These are phyloP conservation scores for Sebastes taczanowskii DNA, from an alignment of 2,797 vertebrate species.

Conservation along the genomic window DNA sequence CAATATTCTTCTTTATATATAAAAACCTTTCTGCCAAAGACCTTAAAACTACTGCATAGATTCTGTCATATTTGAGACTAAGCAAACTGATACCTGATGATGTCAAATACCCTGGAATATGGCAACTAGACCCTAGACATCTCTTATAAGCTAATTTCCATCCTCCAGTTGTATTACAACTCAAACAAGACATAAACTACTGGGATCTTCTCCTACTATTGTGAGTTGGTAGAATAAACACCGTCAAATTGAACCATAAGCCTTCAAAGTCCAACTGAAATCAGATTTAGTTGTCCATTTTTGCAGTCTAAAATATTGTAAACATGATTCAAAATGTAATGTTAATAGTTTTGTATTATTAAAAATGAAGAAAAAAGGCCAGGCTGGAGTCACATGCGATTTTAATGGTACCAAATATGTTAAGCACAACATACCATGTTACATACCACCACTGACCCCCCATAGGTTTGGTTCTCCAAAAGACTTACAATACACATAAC, in stretches of 20 bases:
- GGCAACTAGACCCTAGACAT: background rate
- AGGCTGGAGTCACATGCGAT: background rate
- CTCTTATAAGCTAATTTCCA: background rate
- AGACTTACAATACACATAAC: background rate
- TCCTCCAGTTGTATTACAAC: background rate
- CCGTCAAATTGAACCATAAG: background rate
- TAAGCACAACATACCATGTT: background rate
- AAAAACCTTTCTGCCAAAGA: background rate
- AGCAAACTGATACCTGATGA: background rate
- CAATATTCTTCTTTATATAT: background rate
- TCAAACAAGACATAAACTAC: background rate
- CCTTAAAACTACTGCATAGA: background rate
- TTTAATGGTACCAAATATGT: background rate
- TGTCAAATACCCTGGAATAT: background rate
- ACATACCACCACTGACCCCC: background rate
- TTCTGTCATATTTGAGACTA: background rate
- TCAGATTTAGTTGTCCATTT: background rate
- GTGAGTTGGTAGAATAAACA: background rate
- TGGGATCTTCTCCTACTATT: background rate
- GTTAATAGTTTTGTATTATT: background rate
- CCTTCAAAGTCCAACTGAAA: background rate
- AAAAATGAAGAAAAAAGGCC: background rate
- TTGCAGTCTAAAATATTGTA: background rate
- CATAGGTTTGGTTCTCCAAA: background rate
- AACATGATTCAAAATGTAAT: background rate